Evolutionary conservation across 2,888 invertebrate species (phyloP), one percentile per base, ranked within the genome.

Genomic region (Acanthosoma haemorrhoidale): DNA sequence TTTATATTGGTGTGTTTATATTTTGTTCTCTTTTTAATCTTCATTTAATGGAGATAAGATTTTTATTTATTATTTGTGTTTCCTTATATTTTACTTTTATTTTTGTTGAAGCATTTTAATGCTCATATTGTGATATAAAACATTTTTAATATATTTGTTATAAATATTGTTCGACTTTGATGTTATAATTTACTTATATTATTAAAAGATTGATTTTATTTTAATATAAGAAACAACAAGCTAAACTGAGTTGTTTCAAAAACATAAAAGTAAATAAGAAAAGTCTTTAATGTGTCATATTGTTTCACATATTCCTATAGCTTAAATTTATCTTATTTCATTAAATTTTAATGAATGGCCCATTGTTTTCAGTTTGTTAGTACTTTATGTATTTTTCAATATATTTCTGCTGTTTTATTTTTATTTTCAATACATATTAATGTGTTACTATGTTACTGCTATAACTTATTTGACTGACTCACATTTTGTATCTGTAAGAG

Each of bases 71-170:
- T 51, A 51, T 51, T 51, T 25, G 51, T 29, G 51, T 51, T 51
- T 51, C 43, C 18, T 51, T 51, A 21, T 51, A 25, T 51, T 51
- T 51, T 51, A 51, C 29, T 51, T 51, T 51, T 25, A 51, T 51
- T 51, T 43, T 51, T 51, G 51, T 51, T 51, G 51, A 51, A 51
- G 51, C 51, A 51, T 51, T 51, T 51, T 51, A 51, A 51, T 51
- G 51, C 51, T 51, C 51, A 3, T 51, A 51, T 51, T 51, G 51
- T 51, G 51, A 51, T 51, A 51, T 51, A 51, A 25, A 51, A 51
- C 51, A 51, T 25, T 21, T 51, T 51, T 51, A n/a, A n/a, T n/a
- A 51, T 51, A 51, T 51, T 51, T 51, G 51, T 51, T 51, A 51
- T 51, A 25, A 51, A 51, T 51, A 51, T 51, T 51, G 51, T 51